Percentiles rank a stretch among this genome's conserved stretches.
Evolutionary conservation across 2,113 vertebrate genomes (phyloP).

Genomic region (Nyctereutes procyonoides): DNA sequence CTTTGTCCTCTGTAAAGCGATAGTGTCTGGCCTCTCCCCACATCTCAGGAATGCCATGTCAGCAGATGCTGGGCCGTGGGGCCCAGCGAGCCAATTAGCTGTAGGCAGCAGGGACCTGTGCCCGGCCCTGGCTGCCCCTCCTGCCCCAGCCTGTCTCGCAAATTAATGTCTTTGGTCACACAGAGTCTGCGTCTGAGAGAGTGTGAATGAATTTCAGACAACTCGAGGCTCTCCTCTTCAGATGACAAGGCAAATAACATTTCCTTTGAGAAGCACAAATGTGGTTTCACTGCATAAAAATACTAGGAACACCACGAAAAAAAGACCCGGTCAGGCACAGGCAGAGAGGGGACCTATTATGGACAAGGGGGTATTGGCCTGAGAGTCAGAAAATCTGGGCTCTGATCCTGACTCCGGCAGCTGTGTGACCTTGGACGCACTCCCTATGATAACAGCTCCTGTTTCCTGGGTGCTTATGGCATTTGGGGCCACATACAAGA

Average conservation of each 20-base stretch:
- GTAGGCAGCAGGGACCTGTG: slow-evolving; percentile 56
- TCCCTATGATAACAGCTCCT: background rate
- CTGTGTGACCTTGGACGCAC: background rate
- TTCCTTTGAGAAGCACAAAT: slow-evolving; percentile 16
- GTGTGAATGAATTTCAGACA: slow-evolving; percentile 60
- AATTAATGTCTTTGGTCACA: slow-evolving; percentile 73
- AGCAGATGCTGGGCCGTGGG: slow-evolving; percentile 61
- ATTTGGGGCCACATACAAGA: background rate
- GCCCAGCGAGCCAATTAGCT: slow-evolving; percentile 44
- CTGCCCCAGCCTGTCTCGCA: slow-evolving; percentile 64
- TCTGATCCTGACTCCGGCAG: background rate
- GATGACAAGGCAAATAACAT: slow-evolving; percentile 21
- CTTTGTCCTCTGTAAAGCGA: slow-evolving; percentile 72
- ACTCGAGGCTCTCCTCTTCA: slow-evolving; percentile 6
- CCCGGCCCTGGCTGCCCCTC: slow-evolving; percentile 43
- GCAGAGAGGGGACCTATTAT: background rate
- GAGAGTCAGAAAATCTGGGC: background rate
- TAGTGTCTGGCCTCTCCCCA: slow-evolving; percentile 75
- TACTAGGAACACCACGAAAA: background rate
- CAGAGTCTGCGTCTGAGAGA: slow-evolving; percentile 1
- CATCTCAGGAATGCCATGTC: slow-evolving; percentile 77
- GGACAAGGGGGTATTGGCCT: background rate
- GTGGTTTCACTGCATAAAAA: slow-evolving; percentile 2
- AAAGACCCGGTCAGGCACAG: background rate
- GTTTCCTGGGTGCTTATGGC: background rate